Percentiles rank a stretch among this genome's conserved stretches.
phyloP scores from a whole-genome alignment of 2,797 vertebrate species.

The Falco novaeseelandiae region DNA sequence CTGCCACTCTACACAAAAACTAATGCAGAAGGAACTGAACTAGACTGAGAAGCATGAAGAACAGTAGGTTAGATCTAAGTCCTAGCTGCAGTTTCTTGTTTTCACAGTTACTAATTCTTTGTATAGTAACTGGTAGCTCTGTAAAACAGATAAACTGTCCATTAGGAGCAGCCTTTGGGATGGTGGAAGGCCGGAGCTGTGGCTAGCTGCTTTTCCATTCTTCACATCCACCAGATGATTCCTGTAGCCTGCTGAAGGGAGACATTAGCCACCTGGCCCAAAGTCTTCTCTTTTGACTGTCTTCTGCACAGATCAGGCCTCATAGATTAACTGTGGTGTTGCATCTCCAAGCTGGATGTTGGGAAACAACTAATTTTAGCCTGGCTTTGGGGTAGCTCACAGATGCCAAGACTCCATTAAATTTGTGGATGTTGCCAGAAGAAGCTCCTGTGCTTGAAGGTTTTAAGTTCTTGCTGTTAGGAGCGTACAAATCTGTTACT shows the following conservation, averaged over 20 bases:
- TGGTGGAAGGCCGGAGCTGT: neutral
- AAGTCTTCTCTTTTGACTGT: neutral
- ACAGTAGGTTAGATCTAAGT: neutral
- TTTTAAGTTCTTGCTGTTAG: neutral
- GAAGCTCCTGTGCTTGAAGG: neutral
- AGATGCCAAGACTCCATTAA: neutral
- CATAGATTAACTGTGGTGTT: neutral
- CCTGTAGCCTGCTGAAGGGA: neutral
- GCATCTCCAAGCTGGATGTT: neutral
- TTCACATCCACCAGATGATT: neutral
- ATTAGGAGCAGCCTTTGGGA: neutral
- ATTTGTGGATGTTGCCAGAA: neutral
- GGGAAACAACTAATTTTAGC: neutral
- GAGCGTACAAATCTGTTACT: neutral
- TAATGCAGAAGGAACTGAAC: neutral
- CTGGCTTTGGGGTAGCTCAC: neutral
- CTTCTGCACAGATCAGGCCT: neutral
- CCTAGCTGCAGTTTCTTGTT: neutral
- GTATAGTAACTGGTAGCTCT: neutral
- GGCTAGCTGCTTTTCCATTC: neutral
- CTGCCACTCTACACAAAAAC: neutral
- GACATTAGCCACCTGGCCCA: neutral
- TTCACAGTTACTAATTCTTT: neutral
- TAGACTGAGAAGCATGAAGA: neutral
- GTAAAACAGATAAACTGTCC: neutral